Base-by-base conservation (phyloP, 2,888 invertebrate genomes). In the Penaeus monodon region DNA sequence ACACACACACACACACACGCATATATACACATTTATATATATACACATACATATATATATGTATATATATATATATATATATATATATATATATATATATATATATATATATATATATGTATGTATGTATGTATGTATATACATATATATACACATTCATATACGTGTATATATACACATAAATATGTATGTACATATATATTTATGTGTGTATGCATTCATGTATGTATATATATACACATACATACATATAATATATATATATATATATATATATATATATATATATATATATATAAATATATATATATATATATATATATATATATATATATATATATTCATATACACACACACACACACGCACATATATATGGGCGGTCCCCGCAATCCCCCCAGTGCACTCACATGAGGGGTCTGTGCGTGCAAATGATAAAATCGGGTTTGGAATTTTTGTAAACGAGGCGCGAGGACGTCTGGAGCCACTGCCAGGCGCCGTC, bases 371-470 rank as follows among this genome's bases (percentile, higher is more conserved):
- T 68, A 17, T 68, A 68, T 17, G 14, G 10, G n/a, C 70, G n/a
- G 14, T 29, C 70, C 27, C 70, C 20, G 27, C 29, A 7, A 22
- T 7, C 80, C 64, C 64, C 14, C 76, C n/a, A 29, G 63, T 24
- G 33, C 33, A 76, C 96, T 95, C 93, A 98, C 99, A 99, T 99
- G 79, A 99, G 95, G 89, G 99, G 98, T 90, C 99, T 94, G 93
- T 99, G 99, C 74, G 99, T 99, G 93, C 98, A 98, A 91, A 99
- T 98, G 90, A 99, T 98, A 92, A 99, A 99, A 93, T 99, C 99
- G 0, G 99, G 99, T 93, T 99, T 99, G 90, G 99, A 99, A 93
- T 99, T 99, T 93, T 99, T 99, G 94, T 99, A 99, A 91, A 99
- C 98, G 91, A 99, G 95, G 91, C 99, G 94, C 24, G 99, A 98